Base-by-base conservation (phyloP, 2,113 vertebrate species). In the Syngnathoides biaculeatus region DNA sequence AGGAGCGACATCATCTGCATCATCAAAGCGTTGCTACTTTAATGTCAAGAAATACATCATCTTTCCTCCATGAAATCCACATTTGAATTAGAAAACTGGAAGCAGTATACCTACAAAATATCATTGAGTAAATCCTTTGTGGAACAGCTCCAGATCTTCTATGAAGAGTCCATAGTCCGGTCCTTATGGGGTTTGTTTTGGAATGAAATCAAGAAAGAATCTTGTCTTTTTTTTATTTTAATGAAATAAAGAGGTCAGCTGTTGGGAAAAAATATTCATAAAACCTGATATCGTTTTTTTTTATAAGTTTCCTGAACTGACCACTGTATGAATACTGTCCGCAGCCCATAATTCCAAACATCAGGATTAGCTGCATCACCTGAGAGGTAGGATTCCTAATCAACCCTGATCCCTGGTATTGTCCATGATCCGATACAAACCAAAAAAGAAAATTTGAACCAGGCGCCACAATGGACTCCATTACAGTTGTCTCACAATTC, bases 21-120 rank as follows among this genome's bases (percentile, higher is more conserved):
- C 60, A 62, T 62, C 40, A 62, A 43, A 62, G 60, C 60, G 43
- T 14, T 11, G n/a, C 13, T 43, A 62, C 60, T 42, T 45, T 62
- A 62, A 8, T 62, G 40, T 42, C 22, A 42, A 62, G 60, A 62
- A 43, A 43, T 17, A 43, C 60, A 62, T 62, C 60, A 62, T 30
- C 55, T 57, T 57, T 57, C 55, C 55, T 13, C 52, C 52, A 24
- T 24, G 52, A 55, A 55, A 55, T 12, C 22, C 22, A 24, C 22
- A 26, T 55, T 55, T 24, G 24, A 55, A 55, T 26, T 5, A 55
- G 22, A 24, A 55, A 55, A 26, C 6, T 26, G 22, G 11, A 55
- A 26, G 26, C 52, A 22, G n/a, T n/a, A n/a, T n/a, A n/a, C 15
- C 45, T 20, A 7, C 45, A 17, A 8, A 17, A 19, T 48, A 48